Base-by-base conservation (phyloP, 1,140 invertebrate genomes). In the Scaptomyza pallida region DNA sequence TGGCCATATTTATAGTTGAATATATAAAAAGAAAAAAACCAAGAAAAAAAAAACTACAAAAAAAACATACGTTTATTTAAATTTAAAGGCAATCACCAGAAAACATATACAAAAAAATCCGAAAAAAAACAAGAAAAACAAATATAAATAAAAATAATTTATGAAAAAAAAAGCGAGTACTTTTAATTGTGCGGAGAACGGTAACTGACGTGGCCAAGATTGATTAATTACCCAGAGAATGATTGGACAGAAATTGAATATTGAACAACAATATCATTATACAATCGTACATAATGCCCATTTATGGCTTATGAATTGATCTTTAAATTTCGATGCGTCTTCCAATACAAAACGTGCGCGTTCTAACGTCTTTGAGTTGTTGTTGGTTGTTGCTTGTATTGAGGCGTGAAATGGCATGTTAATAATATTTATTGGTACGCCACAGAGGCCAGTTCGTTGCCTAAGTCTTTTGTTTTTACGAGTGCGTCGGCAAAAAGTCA, bases 1-100 rank as follows among this genome's bases (percentile, higher is more conserved):
- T 90, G 89, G 89, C 89, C 89, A 90, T 90, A 90, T 90, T 90
- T 80, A 90, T 90, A 90, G 88, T 90, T 90, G 78, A 90, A 83
- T 89, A 89, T 89, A 89, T 76, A 77, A 65, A 68, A 86, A 47
- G 70, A 52, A 69, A 75, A 30, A 30, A 30, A 21, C 2, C 2
- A 21, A 30, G 2, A 30, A 1, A 6, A 30, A 8, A 30, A 5
- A 26, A 30, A 30, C 2, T 2, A 21, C 2, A 21, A 21, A 8
- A 30, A 8, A 30, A 50, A 73, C 52, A 69, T 81, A 88, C 57
- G 82, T 80, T 78, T 81, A 86, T 82, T 82, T 89, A 79, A 86
- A 79, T 82, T 89, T 83, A 88, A 89, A 77, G 88, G 88, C 88
- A 89, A 89, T 89, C 88, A 89, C 81, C 79, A 86, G 60, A 85